phyloP scores from a whole-genome alignment of 2,797 vertebrate genomes.

The Tapera naevia region DNA sequence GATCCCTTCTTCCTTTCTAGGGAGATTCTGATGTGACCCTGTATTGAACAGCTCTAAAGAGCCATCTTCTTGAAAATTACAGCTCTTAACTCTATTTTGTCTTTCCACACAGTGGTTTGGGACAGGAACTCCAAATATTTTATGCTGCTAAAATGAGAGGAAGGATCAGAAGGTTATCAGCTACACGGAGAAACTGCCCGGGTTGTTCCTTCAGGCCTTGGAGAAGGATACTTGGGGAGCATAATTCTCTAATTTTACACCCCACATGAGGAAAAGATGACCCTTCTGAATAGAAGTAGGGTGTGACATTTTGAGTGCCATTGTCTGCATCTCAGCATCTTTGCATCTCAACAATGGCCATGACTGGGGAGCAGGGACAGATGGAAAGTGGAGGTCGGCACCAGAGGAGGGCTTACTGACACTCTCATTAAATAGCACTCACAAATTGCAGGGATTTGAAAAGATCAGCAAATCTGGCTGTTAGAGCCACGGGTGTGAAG shows the following conservation, averaged over 20 bases:
- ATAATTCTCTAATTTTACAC: neutral
- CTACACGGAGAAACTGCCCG: neutral
- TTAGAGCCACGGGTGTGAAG: neutral
- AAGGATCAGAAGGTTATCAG: neutral
- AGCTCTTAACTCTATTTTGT: neutral
- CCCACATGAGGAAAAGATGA: neutral
- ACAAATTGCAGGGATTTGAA: neutral
- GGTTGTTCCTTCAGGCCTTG: neutral
- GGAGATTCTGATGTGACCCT: neutral
- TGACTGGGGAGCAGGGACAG: neutral
- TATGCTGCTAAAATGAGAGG: neutral
- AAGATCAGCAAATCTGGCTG: neutral
- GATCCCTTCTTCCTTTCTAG: neutral
- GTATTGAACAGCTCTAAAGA: neutral
- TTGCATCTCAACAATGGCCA: neutral
- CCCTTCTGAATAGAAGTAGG: neutral
- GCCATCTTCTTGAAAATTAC: neutral
- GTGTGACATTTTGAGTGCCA: neutral
- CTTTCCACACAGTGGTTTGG: neutral
- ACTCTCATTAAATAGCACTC: neutral
- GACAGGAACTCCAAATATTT: neutral
- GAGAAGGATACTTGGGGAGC: neutral
- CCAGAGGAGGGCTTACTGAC: neutral
- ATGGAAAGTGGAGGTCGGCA: neutral
- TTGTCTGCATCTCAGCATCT: neutral